Evolutionary conservation across 2,113 vertebrate species (phyloP).

Genomic region (Bos taurus): DNA sequence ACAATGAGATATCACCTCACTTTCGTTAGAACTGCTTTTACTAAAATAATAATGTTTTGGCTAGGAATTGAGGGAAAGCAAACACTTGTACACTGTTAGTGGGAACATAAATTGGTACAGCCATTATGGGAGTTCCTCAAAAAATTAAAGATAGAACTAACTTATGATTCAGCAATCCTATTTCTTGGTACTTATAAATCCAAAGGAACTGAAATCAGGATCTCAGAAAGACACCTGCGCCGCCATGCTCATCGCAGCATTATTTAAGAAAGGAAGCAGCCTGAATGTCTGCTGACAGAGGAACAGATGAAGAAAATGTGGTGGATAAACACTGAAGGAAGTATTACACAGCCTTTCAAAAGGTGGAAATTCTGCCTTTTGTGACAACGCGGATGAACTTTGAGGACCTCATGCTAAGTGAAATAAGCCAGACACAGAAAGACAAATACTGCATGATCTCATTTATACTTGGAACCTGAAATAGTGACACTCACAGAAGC

Average conservation of each 20-base stretch:
- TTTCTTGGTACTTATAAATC: no score
- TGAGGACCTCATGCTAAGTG: background rate
- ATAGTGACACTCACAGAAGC: background rate
- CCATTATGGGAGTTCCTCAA: background rate
- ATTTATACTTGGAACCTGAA: no score
- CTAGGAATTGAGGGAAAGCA: background rate
- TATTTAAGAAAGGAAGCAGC: no score
- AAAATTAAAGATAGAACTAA: background rate
- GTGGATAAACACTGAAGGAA: rapidly evolving
- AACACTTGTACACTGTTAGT: rapidly evolving
- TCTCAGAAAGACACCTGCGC: no score
- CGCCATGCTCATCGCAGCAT: background rate
- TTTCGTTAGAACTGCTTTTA: no score
- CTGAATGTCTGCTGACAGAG: no score
- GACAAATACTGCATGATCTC: no score
- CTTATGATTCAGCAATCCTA: background rate
- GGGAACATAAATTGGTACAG: background rate
- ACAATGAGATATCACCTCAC: background rate
- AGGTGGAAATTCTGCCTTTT: no score
- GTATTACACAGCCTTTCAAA: background rate
- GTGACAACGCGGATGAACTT: background rate
- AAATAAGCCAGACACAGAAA: background rate
- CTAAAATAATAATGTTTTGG: background rate
- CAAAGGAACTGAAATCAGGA: background rate
- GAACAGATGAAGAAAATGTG: background rate